Percentiles rank a stretch among this genome's conserved stretches.
phyloP scores from a whole-genome alignment of 35 echinoderm and acorn worm genomes.

The Acanthaster planci region DNA sequence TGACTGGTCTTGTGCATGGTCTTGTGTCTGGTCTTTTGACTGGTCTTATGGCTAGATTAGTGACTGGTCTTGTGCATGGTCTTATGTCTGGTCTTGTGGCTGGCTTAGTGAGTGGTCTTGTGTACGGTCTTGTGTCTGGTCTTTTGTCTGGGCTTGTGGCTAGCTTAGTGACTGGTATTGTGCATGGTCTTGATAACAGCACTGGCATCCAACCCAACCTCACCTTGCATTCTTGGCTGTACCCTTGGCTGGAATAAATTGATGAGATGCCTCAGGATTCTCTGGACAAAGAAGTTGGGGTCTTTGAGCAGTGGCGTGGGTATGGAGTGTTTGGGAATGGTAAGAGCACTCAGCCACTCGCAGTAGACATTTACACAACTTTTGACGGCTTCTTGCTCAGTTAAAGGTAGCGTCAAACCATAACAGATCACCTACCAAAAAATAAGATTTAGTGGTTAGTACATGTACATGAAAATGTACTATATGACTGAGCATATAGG shows the following conservation, averaged over 20 bases:
- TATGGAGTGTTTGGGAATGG: conserved; percentile 75
- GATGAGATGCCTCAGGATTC: conserved; percentile 92
- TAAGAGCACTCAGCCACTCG: conserved; percentile 95
- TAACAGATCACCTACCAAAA: conserved; percentile 88
- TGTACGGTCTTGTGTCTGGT: no score
- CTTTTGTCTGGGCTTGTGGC: no score
- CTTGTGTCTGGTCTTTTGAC: no score
- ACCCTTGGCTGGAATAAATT: conserved; percentile 85
- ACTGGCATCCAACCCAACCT: background rate
- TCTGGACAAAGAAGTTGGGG: conserved; percentile 90
- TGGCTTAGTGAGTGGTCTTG: no score
- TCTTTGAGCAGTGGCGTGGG: conserved; percentile 83
- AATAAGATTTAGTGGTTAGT: background rate
- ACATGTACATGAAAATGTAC: background rate
- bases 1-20: no score
- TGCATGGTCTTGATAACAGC: no score
- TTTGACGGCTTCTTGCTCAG: conserved; percentile 86
- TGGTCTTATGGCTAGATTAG: no score
- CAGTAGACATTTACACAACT: conserved; percentile 96
- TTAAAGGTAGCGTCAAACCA: conserved; percentile 84
- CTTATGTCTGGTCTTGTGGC: no score
- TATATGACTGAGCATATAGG: background rate
- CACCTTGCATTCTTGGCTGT: conserved; percentile 37
- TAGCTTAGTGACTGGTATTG: no score
- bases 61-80: no score